Conservation (phyloP, 2,797 vertebrate species). For the Eleutherodactylus coqui region DNA sequence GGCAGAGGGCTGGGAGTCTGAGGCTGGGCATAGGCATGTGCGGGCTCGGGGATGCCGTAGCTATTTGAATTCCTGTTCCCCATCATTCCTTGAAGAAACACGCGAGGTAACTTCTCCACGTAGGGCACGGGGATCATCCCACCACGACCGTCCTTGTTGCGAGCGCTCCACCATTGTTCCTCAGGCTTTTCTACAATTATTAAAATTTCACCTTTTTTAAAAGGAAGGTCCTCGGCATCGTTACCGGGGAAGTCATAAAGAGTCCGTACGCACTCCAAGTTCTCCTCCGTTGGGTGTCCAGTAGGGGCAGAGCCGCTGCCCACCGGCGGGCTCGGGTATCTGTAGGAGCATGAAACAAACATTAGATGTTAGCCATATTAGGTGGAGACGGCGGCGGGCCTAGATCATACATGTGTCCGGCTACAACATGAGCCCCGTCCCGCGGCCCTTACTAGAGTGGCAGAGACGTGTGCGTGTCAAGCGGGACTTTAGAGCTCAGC, state of each 20-base stretch:
- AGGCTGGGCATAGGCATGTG: conserved; percentile 95
- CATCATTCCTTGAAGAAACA: conserved; percentile 78
- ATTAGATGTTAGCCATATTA: too few species aligned
- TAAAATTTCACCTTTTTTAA: conserved; percentile 95
- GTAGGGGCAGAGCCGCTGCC: conserved; percentile 81
- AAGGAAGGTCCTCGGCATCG: conserved; percentile 96
- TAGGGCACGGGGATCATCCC: conserved; percentile 99
- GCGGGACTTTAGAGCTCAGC: not conserved
- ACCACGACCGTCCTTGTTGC: conserved; percentile 92
- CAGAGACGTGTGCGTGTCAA: not conserved
- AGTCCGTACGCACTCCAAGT: conserved; percentile 93
- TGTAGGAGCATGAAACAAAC: conserved; percentile 66
- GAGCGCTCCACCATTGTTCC: conserved; percentile 99
- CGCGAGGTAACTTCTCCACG: conserved; percentile 91
- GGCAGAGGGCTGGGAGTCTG: conserved; percentile 91
- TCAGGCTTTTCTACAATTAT: conserved; percentile 96
- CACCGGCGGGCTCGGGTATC: conserved; percentile 84
- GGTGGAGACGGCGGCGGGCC: too few species aligned
- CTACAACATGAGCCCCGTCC: too few species aligned
- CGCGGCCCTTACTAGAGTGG: not conserved
- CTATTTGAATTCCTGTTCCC: conserved; percentile 96
- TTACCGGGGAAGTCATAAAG: conserved; percentile 97
- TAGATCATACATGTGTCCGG: too few species aligned
- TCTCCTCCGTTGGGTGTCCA: conserved; percentile 83
- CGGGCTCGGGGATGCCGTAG: conserved; percentile 95